phyloP scores from a whole-genome alignment of 1,140 invertebrate genomes.

The roundworm (Caenorhabditis elegans) region DNA sequence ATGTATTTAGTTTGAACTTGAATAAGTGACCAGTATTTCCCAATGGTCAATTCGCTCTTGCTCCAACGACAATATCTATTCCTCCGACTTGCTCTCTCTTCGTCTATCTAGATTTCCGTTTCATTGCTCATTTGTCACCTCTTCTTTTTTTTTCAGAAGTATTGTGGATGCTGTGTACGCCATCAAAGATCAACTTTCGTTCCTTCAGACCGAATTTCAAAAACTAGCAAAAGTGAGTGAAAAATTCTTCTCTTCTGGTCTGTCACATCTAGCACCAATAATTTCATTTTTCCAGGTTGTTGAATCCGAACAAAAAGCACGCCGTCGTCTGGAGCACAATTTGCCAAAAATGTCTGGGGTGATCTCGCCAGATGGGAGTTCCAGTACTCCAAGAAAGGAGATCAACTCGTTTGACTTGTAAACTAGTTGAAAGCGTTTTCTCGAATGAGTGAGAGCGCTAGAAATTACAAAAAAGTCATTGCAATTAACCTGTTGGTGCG shows the following conservation, averaged over 20 bases:
- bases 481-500: no score
- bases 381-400: neutral
- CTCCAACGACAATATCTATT: no score
- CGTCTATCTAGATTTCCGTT: neutral
- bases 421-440: no score
- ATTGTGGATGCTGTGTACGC: conserved; percentile 76
- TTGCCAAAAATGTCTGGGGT: neutral
- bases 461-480: no score
- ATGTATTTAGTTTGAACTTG: no score
- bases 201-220: conserved; percentile 2
- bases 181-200: conserved; percentile 72
- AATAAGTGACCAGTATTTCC: no score
- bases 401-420: neutral
- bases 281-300: neutral
- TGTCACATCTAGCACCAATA: no score
- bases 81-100: neutral
- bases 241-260: no score
- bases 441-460: no score
- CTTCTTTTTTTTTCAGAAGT: conserved; percentile 68
- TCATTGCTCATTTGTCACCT: conserved; percentile 41
- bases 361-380: neutral
- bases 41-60: no score
- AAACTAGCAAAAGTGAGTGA: neutral
- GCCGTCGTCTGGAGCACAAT: neutral
- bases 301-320: neutral